phyloP scores from a whole-genome alignment of 2,113 vertebrate species.

The Hystrix brachyura region DNA sequence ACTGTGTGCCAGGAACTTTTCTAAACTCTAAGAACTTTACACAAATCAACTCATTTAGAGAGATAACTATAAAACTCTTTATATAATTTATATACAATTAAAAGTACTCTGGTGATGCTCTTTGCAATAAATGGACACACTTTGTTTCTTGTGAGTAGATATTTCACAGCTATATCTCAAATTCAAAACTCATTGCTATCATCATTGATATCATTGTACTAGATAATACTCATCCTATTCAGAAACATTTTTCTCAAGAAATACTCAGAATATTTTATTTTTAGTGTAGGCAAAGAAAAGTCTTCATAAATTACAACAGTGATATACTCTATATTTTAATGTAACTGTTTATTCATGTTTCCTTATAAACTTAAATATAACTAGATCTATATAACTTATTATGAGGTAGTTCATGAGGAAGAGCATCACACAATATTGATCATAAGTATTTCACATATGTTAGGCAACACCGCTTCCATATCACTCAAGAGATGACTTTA shows the following conservation, averaged over 20 bases:
- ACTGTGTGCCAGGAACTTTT: background rate
- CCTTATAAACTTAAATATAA: conserved; percentile 9
- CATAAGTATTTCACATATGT: background rate
- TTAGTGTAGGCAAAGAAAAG: background rate
- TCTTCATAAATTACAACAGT: background rate
- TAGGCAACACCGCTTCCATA: background rate
- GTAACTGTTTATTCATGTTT: background rate
- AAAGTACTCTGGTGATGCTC: background rate
- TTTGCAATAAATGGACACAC: background rate
- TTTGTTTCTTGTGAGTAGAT: background rate
- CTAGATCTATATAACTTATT: background rate
- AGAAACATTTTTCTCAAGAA: conserved; percentile 14
- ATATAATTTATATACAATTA: background rate
- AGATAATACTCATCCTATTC: background rate
- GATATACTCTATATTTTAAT: conserved; percentile 10
- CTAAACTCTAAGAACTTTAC: background rate
- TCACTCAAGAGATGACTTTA: background rate
- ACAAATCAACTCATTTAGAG: background rate
- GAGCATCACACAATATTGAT: background rate
- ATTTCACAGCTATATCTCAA: background rate
- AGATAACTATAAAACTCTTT: background rate
- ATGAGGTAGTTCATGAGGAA: background rate
- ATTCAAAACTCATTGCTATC: background rate
- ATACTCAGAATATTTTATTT: background rate
- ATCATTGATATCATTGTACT: background rate